phyloP scores from a whole-genome alignment of 2,113 vertebrate genomes.

The Megaceryle maxima region DNA sequence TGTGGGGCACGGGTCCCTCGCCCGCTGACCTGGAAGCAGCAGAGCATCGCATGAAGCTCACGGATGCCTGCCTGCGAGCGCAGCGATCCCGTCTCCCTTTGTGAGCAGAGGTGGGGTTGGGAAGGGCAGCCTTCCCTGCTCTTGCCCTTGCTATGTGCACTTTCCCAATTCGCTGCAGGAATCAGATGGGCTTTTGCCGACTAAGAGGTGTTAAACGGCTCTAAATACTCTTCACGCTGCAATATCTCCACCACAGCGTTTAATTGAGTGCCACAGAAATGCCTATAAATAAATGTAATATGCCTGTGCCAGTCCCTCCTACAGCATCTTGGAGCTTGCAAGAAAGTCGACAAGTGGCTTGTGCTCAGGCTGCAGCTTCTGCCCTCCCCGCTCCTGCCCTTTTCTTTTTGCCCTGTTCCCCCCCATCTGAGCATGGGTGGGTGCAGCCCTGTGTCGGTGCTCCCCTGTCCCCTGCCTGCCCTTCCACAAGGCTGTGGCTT shows the following conservation, averaged over 20 bases:
- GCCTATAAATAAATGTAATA: constrained; percentile 53
- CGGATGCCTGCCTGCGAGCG: not conserved
- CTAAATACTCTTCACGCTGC: constrained; percentile 50
- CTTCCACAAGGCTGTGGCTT: not conserved
- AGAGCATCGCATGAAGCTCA: rapidly evolving
- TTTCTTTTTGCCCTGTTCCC: not conserved
- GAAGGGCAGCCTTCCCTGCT: not conserved
- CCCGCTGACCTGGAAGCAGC: not conserved
- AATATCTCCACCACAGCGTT: constrained; percentile 50
- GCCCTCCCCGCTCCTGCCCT: not conserved
- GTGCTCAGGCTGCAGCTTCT: constrained; percentile 12
- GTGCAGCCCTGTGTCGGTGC: not conserved
- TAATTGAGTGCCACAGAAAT: constrained; percentile 62
- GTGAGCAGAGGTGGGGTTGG: not conserved
- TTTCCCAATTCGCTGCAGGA: not conserved
- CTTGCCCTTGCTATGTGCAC: not conserved
- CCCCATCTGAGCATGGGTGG: rapidly evolving
- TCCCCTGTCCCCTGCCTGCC: not conserved
- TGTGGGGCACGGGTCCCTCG: rapidly evolving
- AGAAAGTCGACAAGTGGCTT: not conserved
- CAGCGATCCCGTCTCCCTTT: not conserved
- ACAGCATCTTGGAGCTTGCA: constrained; percentile 19
- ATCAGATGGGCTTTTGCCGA: constrained; percentile 49
- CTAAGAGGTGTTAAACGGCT: constrained; percentile 58
- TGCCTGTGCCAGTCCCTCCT: constrained; percentile 51